These are phyloP conservation scores for Physella acuta DNA, from an alignment of 1,140 invertebrate species.

Conservation along the genomic window DNA sequence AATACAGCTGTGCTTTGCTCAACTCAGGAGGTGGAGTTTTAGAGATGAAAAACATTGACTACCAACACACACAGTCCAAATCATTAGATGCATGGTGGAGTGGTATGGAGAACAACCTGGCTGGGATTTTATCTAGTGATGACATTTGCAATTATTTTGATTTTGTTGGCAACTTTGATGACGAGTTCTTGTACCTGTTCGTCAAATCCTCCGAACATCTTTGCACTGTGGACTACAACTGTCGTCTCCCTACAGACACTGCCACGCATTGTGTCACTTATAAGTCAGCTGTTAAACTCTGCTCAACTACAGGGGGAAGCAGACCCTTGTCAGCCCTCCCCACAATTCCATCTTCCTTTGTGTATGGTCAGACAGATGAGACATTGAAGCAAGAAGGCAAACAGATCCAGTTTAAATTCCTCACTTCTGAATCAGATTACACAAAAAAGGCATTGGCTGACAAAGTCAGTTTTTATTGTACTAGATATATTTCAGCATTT, in stretches of 20 bases:
- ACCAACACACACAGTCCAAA: slow-evolving; percentile 35
- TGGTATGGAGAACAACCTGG: slow-evolving; percentile 46
- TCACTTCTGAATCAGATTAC: slow-evolving; percentile 23
- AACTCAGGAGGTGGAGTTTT: slow-evolving; percentile 49
- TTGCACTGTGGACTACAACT: slow-evolving; percentile 45
- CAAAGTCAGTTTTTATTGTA: slow-evolving; percentile 36
- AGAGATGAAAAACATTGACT: slow-evolving; percentile 43
- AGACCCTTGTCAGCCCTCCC: slow-evolving; percentile 35
- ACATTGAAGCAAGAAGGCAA: slow-evolving; percentile 49
- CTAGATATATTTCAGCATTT: slow-evolving; percentile 48
- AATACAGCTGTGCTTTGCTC: slow-evolving; percentile 44
- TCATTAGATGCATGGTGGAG: slow-evolving; percentile 50
- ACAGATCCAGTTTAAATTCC: slow-evolving; percentile 50
- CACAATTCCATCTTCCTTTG: slow-evolving; percentile 34
- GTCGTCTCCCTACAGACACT: slow-evolving; percentile 46
- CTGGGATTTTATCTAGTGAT: slow-evolving; percentile 45
- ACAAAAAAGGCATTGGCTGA: slow-evolving; percentile 34
- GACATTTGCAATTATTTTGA: slow-evolving; percentile 53
- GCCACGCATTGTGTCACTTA: slow-evolving; percentile 47
- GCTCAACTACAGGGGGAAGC: slow-evolving; percentile 25
- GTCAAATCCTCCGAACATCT: slow-evolving; percentile 48
- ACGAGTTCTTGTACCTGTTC: slow-evolving; percentile 45
- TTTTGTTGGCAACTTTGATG: slow-evolving; percentile 47
- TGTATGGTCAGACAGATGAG: slow-evolving; percentile 35
- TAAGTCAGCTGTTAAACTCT: slow-evolving; percentile 42